Evolutionary conservation across 1,140 invertebrate genomes (phyloP).

Genomic region (Nebria ingens): DNA sequence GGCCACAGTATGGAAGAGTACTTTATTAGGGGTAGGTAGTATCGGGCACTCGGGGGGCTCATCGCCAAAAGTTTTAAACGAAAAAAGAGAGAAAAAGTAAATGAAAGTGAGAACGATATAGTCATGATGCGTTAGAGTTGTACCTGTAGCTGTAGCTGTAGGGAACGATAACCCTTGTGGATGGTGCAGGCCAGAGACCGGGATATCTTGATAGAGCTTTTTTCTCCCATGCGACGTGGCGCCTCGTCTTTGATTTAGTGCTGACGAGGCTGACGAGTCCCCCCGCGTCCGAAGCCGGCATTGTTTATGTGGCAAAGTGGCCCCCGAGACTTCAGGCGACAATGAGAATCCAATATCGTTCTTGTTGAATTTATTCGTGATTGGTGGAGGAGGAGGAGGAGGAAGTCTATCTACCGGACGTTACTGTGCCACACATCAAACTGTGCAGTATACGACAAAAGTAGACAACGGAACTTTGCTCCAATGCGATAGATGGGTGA

Average conservation of each 20-base stretch:
- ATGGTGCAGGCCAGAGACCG: background rate
- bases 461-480: no score
- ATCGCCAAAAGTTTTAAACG: conserved; percentile 3
- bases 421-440: no score
- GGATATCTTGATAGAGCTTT: conserved; percentile 1
- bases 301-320: conserved; percentile 8
- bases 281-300: background rate
- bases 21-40: background rate
- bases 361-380: conserved; percentile 2
- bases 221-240: conserved; percentile 5
- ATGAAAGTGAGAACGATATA: background rate
- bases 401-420: no score
- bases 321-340: background rate
- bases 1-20: conserved; percentile 2
- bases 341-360: conserved; percentile 6
- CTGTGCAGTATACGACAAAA: no score
- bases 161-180: background rate
- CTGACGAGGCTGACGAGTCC: conserved; percentile 3
- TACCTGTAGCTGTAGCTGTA: background rate
- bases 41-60: background rate
- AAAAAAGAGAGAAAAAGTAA: background rate
- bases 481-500: no score
- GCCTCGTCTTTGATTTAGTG: conserved; percentile 9
- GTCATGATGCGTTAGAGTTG: no score
- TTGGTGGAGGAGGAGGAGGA: no score